phyloP scores from a whole-genome alignment of 2,797 vertebrate species.

The Hippoglossus hippoglossus region DNA sequence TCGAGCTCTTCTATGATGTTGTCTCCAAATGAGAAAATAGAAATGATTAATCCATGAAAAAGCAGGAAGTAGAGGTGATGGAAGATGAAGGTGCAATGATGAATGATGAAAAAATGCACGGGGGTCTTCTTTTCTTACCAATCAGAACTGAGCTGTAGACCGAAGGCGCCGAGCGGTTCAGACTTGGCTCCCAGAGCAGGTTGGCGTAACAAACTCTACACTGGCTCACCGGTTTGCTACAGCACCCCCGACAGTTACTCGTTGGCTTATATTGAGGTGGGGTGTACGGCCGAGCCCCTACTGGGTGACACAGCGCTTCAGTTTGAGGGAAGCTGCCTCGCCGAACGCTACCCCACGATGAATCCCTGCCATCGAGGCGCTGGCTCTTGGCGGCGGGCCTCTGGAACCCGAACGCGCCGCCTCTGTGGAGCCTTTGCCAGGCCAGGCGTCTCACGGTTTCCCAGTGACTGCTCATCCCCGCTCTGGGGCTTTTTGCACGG shows the following conservation, averaged over 20 bases:
- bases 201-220: conserved; percentile 59
- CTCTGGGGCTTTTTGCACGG: conserved; percentile 36
- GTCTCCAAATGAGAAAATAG: conserved; percentile 67
- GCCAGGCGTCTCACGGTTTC: conserved; percentile 62
- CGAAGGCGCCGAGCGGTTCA: conserved; percentile 63
- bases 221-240: conserved; percentile 18
- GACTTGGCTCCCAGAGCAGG: conserved; percentile 60
- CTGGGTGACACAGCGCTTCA: background rate
- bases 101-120: conserved; percentile 14
- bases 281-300: background rate
- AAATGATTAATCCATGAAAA: conserved; percentile 30
- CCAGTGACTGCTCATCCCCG: conserved; percentile 59
- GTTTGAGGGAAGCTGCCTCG: conserved; percentile 48
- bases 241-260: conserved; percentile 31
- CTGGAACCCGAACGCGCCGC: conserved; percentile 1
- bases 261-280: conserved; percentile 17
- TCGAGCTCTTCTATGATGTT: conserved; percentile 55
- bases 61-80: background rate
- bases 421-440: conserved; percentile 42
- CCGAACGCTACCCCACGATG: background rate
- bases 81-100: conserved; percentile 4
- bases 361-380: background rate
- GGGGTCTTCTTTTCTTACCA: conserved; percentile 69
- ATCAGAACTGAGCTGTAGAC: conserved; percentile 69
- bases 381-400: background rate